Percentiles rank a stretch among this genome's conserved stretches.
Evolutionary conservation across 2,113 vertebrate genomes (phyloP).

Genomic region (Micromys minutus): DNA sequence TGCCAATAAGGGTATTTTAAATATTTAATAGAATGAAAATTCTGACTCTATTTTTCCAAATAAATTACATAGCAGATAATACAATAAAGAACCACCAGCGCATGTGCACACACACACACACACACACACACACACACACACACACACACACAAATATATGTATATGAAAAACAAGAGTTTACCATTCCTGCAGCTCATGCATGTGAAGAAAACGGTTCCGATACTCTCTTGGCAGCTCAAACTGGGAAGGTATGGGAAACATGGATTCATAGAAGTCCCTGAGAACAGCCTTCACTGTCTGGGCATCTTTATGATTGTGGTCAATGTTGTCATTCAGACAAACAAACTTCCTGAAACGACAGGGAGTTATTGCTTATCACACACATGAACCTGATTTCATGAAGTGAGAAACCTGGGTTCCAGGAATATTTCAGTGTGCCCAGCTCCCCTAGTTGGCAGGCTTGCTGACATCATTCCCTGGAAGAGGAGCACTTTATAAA

Average conservation of each 20-base stretch:
- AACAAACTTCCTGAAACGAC: slow-evolving; percentile 94
- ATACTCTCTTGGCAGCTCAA: slow-evolving; percentile 96
- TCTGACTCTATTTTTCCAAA: not conserved
- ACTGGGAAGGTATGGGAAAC: slow-evolving; percentile 97
- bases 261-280: slow-evolving; percentile 99
- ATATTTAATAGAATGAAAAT: not conserved
- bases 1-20: not conserved
- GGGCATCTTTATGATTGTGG: slow-evolving; percentile 96
- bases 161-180: slow-evolving; percentile 22
- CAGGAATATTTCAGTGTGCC: not conserved
- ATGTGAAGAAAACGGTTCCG: slow-evolving; percentile 98
- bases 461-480: not conserved
- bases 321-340: slow-evolving; percentile 99
- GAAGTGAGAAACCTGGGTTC: not conserved
- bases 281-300: slow-evolving; percentile 97
- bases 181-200: slow-evolving; percentile 97
- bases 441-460: not conserved
- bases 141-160: not conserved
- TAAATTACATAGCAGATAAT: not conserved
- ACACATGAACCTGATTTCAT: not conserved
- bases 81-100: not conserved
- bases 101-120: too few species aligned
- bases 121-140: not conserved
- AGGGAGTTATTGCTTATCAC: slow-evolving; percentile 55
- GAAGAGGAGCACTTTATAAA: not conserved